Percentiles rank a stretch among this genome's conserved stretches.
Evolutionary conservation across 2,888 invertebrate species (phyloP).

Genomic region (Dicranocentrus wangi): DNA sequence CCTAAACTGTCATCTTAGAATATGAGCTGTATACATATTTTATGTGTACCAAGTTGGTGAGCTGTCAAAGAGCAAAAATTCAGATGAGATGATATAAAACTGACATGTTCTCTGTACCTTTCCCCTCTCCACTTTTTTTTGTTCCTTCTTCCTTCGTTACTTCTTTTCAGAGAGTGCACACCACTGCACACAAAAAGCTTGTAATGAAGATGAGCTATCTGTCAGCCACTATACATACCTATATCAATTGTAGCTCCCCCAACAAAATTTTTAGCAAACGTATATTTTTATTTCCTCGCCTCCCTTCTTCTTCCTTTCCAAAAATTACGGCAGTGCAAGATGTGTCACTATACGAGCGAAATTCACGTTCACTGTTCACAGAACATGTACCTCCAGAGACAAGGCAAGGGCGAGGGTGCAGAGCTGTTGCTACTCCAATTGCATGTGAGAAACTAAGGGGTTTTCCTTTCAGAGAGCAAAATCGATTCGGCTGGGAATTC

Average conservation of each 20-base stretch:
- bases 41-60: no score
- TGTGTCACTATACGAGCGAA: background rate
- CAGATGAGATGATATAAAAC: background rate
- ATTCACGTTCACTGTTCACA: background rate
- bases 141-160: background rate
- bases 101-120: constrained; percentile 5
- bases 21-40: no score
- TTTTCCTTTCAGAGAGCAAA: constrained; percentile 36
- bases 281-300: background rate
- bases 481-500: constrained; percentile 57
- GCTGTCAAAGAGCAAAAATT: no score
- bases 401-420: constrained; percentile 21
- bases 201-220: background rate
- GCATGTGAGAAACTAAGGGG: constrained; percentile 37
- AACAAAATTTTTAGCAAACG: constrained; percentile 15
- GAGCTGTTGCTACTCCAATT: constrained; percentile 31
- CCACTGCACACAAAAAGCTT: background rate
- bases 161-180: constrained; percentile 2
- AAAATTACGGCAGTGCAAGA: background rate
- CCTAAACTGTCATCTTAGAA: no score
- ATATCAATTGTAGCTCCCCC: no score
- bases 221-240: constrained; percentile 8
- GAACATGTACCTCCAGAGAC: background rate
- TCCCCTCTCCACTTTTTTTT: background rate
- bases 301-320: constrained; percentile 16